phyloP scores from a whole-genome alignment of 2,113 vertebrate genomes.

The Microtus richardsoni region DNA sequence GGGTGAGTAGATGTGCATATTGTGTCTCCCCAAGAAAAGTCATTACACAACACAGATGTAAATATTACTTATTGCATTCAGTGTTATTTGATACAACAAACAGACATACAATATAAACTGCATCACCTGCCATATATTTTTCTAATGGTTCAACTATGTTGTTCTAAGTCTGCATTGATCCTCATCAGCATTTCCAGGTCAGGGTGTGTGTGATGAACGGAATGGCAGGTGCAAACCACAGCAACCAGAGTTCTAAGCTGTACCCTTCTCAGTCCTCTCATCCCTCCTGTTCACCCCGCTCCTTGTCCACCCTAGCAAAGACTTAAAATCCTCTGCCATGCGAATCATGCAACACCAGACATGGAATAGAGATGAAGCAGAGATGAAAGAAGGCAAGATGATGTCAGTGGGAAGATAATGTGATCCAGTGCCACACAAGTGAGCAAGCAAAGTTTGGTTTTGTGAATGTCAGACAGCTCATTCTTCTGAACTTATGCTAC shows the following conservation, averaged over 20 bases:
- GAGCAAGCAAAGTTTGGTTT: not conserved
- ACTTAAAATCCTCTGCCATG: not conserved
- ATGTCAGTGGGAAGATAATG: not conserved
- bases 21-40: not conserved
- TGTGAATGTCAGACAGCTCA: not conserved
- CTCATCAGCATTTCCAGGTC: not conserved
- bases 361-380: not conserved
- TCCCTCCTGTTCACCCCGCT: accelerated
- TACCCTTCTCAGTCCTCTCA: not conserved
- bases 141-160: not conserved
- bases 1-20: not conserved
- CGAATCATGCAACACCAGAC: not conserved
- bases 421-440: not conserved
- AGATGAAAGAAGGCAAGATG: not conserved
- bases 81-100: not conserved
- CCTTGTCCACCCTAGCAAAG: not conserved
- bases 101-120: not conserved
- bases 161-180: not conserved
- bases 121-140: not conserved
- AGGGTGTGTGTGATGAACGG: no score
- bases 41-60: not conserved
- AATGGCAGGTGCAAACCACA: not conserved
- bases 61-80: not conserved
- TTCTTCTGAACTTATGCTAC: not conserved
- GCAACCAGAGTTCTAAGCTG: not conserved